These are phyloP conservation scores for Troilus luridus DNA, from an alignment of 2,888 invertebrate species.

Conservation along the genomic window DNA sequence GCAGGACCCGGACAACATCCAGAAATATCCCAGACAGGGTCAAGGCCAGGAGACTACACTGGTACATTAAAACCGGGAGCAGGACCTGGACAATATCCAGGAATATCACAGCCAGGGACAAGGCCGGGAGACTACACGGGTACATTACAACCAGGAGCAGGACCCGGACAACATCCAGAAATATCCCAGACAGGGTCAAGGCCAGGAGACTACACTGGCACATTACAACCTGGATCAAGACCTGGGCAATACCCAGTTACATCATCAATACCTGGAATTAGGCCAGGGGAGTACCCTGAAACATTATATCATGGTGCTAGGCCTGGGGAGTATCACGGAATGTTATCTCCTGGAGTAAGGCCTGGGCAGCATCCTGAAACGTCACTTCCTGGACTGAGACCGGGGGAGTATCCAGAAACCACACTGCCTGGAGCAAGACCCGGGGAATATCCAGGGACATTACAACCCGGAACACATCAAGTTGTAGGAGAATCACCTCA, in stretches of 20 bases:
- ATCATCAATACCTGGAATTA: neutral
- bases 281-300: conserved; percentile 42
- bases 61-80: conserved; percentile 55
- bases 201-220: conserved; percentile 59
- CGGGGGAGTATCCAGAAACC: conserved; percentile 56
- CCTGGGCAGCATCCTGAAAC: conserved; percentile 55
- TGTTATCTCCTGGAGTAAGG: conserved; percentile 28
- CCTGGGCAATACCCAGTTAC: conserved; percentile 60
- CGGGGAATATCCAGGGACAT: conserved; percentile 56
- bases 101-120: neutral
- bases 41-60: conserved; percentile 59
- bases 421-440: conserved; percentile 58
- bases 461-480: neutral
- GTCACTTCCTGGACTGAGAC: conserved; percentile 3
- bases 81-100: conserved; percentile 56
- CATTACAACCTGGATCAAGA: conserved; percentile 51
- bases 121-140: conserved; percentile 62
- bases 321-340: conserved; percentile 60
- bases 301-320: conserved; percentile 45
- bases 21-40: conserved; percentile 53
- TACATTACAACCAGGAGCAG: conserved; percentile 51
- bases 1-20: conserved; percentile 58
- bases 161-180: conserved; percentile 11
- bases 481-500: neutral
- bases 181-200: conserved; percentile 57